These are phyloP conservation scores for Heliocidaris erythrogramma DNA, from an alignment of 35 echinoderm and acorn worm species.

Conservation along the genomic window DNA sequence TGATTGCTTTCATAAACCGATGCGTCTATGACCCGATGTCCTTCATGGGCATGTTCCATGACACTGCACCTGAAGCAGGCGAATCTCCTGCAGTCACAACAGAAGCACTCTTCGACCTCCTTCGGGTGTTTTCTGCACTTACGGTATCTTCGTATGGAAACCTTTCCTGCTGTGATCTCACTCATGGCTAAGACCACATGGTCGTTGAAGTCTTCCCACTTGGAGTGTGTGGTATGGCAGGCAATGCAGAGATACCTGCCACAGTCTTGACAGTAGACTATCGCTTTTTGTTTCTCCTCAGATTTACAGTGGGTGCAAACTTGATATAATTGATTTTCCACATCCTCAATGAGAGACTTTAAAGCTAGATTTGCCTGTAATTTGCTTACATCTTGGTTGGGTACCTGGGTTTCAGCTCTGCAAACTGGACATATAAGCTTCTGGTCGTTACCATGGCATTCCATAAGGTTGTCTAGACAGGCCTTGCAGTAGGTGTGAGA, in stretches of 20 bases:
- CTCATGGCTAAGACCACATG: background rate
- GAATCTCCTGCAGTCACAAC: background rate
- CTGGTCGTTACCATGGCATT: background rate
- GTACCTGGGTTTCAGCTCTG: background rate
- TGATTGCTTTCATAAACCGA: background rate
- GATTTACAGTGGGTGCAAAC: background rate
- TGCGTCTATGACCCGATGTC: background rate
- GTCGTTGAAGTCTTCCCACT: background rate
- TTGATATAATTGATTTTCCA: background rate
- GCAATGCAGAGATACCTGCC: background rate
- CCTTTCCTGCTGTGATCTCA: background rate
- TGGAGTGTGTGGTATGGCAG: background rate
- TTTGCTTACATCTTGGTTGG: background rate
- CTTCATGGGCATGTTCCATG: background rate
- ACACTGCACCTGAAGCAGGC: conserved; percentile 3
- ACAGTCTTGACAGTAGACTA: background rate
- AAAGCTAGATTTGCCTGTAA: background rate
- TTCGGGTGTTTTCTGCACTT: background rate
- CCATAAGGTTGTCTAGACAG: background rate
- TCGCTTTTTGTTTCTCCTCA: background rate
- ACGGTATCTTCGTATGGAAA: background rate
- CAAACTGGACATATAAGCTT: background rate
- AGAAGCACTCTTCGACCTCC: background rate
- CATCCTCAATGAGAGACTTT: conserved; percentile 8
- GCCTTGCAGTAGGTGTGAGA: conserved; percentile 19